Evolutionary conservation across 2,113 vertebrate species (phyloP).

Genomic region (Pseudolaguvia tuberculata): DNA sequence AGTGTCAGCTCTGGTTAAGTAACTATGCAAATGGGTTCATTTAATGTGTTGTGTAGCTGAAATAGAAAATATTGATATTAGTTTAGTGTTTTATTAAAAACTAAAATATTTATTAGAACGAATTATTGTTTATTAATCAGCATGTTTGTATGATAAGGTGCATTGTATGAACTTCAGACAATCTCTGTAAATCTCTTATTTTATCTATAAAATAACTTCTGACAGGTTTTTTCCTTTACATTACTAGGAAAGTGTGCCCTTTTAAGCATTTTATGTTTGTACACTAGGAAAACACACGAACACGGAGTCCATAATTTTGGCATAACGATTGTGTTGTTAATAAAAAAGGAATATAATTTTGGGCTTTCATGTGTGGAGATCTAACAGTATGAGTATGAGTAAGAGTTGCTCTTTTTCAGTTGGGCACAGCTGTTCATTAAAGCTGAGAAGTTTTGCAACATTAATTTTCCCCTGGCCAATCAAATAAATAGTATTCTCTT

Average conservation of each 20-base stretch:
- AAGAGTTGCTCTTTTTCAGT: constrained; percentile 57
- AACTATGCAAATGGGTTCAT: background rate
- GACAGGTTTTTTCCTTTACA: background rate
- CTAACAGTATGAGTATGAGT: constrained; percentile 58
- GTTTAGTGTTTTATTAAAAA: background rate
- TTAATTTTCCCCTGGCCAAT: constrained; percentile 81
- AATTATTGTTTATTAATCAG: background rate
- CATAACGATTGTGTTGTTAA: constrained; percentile 27
- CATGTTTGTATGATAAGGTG: background rate
- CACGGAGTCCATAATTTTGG: constrained; percentile 33
- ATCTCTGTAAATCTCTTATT: no score
- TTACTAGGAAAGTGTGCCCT: constrained; percentile 7
- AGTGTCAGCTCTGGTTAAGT: constrained; percentile 4
- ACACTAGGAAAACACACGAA: no score
- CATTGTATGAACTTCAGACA: background rate
- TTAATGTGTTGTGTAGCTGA: background rate
- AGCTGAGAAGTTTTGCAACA: constrained; percentile 73
- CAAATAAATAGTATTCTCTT: constrained; percentile 79
- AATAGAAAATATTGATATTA: background rate
- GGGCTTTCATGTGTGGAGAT: constrained; percentile 47
- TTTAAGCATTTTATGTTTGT: background rate
- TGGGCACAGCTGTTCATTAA: constrained; percentile 76
- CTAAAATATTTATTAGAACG: background rate
- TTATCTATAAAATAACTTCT: no score
- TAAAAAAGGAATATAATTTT: constrained; percentile 50